Percentiles rank a stretch among this genome's conserved stretches.
Conservation (phyloP, 2,113 vertebrate genomes). For the Ailuropoda melanoleuca region DNA sequence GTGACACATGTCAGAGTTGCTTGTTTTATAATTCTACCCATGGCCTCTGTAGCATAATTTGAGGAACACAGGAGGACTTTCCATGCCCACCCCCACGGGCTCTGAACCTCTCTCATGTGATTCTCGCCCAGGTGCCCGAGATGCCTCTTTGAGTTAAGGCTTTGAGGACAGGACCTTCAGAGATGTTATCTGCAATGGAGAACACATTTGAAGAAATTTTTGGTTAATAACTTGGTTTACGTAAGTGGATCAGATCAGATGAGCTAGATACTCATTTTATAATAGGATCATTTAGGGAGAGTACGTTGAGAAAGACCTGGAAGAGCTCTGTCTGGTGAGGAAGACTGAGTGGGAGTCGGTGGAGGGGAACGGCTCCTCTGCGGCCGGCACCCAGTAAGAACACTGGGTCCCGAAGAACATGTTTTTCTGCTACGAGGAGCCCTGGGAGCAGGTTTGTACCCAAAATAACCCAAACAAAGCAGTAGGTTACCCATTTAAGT, state of each 20-base stretch:
- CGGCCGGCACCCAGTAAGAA: background rate
- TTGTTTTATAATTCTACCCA: background rate
- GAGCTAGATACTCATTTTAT: background rate
- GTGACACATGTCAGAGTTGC: no score
- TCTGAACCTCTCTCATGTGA: background rate
- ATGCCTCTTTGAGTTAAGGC: background rate
- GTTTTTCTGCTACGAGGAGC: slow-evolving; percentile 6
- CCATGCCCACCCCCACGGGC: rapidly evolving
- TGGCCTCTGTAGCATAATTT: background rate
- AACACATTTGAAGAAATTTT: background rate
- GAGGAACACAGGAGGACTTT: background rate
- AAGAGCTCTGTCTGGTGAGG: background rate
- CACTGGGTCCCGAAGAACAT: background rate
- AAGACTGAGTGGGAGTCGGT: background rate
- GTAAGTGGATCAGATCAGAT: background rate
- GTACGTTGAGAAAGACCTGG: background rate
- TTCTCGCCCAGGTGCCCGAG: background rate
- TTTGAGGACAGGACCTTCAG: background rate
- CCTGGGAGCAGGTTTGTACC: background rate
- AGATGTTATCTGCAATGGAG: background rate
- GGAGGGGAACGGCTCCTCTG: no score
- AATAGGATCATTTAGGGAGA: background rate
- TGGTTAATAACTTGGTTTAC: slow-evolving; percentile 5
- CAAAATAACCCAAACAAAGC: slow-evolving; percentile 2
- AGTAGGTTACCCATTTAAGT: background rate